phyloP scores from a whole-genome alignment of 2,113 vertebrate species.

The Chloropsis cyanopogon region DNA sequence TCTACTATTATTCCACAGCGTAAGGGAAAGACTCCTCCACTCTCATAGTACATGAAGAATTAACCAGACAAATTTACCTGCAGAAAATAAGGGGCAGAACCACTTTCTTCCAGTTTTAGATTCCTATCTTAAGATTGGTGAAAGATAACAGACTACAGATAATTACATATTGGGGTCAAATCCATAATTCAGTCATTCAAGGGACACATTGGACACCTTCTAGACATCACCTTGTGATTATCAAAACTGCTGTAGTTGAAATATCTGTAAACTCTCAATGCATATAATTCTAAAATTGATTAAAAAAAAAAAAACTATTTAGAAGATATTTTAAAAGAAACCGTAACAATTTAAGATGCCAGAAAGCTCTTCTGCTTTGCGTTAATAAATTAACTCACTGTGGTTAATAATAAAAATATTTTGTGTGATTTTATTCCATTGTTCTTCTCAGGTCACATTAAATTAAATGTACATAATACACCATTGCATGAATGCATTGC shows the following conservation, averaged over 20 bases:
- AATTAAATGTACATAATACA: not conserved
- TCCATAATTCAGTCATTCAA: not conserved
- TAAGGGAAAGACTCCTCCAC: not conserved
- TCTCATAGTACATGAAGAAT: not conserved
- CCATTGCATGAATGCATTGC: not conserved
- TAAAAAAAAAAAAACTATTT: not conserved
- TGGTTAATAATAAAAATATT: not conserved
- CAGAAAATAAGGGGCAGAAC: not conserved
- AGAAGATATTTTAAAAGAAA: not conserved
- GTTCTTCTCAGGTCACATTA: not conserved
- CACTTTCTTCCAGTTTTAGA: not conserved
- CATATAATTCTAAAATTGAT: not conserved
- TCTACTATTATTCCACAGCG: not conserved
- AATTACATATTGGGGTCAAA: not conserved
- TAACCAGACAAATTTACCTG: not conserved
- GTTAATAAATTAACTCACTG: not conserved
- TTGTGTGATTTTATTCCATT: not conserved
- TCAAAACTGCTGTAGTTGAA: not conserved
- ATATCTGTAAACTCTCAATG: not conserved
- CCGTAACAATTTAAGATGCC: not conserved
- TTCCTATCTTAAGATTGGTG: not conserved
- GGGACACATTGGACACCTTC: not conserved
- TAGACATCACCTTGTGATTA: not conserved
- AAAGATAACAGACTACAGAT: not conserved
- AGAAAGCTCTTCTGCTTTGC: not conserved